Evolutionary conservation across 2,888 invertebrate species (phyloP), one percentile per base, ranked within the genome.

Genomic region (Leptothorax acervorum): DNA sequence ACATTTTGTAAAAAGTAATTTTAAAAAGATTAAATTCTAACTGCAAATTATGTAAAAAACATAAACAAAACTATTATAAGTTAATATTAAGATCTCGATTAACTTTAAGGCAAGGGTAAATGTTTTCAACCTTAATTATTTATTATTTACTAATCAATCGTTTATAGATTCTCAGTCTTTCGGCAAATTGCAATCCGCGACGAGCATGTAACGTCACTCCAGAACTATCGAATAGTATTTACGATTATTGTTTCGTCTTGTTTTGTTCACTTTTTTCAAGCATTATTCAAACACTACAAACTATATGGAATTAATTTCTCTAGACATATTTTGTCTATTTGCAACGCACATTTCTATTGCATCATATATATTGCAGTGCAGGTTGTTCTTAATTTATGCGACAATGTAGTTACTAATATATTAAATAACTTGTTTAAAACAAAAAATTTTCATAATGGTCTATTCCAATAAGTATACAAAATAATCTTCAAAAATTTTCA

Each of bases 111-210:
- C 63, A 23, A 55, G 55, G 15, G 23, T 75, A 23, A 3, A 75
- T 45, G 60, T 65, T 42, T 76, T 81, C 60, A 65, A 75, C 11
- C 42, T 87, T 82, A 81, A 83, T 86, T 84, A 85, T 65, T 83
- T 73, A 79, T 87, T 90, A 91, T 79, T 66, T 89, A 90, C 82
- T 85, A 87, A 88, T 91, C 89, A 90, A 90, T 89, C 87, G 90
- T 90, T 23, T 23, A 23, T 85, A 90, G 84, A 85, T 85, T 88
- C 88, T 94, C 94, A 94, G 94, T 94, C 94, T 94, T 94, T 93
- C 89, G 88, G 87, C 90, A 88, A 92, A 92, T 92, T 90, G 92
- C 90, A 89, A 91, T 90, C 84, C 86, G 89, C 91, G 87, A 81
- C 78, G 86, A 87, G 82, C 83, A 73, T 76, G 35, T 71, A 39